Evolutionary conservation across 2,113 vertebrate species (phyloP).

Genomic region (Dermatemys mawii): DNA sequence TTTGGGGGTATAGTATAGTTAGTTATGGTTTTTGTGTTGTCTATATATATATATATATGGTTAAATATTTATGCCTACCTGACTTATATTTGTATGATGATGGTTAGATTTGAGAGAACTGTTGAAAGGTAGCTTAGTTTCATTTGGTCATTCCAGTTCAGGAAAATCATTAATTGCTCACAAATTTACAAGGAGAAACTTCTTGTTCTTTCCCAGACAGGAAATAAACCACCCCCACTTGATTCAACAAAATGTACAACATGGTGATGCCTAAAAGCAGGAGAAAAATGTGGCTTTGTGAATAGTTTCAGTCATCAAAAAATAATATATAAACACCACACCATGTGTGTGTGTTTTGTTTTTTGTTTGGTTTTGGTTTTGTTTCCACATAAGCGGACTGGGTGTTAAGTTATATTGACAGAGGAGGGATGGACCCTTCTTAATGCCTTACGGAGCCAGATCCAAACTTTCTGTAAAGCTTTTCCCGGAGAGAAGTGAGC

Average conservation of each 20-base stretch:
- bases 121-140: background rate
- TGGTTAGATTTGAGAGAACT: constrained; percentile 17
- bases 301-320: background rate
- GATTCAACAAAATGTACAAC: background rate
- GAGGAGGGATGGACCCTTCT: rapidly evolving
- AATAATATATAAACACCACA: background rate
- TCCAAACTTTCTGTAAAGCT: background rate
- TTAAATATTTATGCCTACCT: constrained; percentile 43
- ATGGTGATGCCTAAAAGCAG: background rate
- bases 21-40: background rate
- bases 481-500: background rate
- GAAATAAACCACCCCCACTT: constrained; percentile 19
- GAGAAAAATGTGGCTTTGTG: background rate
- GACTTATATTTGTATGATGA: background rate
- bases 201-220: constrained; percentile 64
- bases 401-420: background rate
- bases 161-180: constrained; percentile 51
- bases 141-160: constrained; percentile 28
- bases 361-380: background rate
- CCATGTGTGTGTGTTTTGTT: background rate
- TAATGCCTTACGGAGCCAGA: too few species aligned
- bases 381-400: background rate
- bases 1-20: background rate
- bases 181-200: constrained; percentile 46
- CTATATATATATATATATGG: constrained; percentile 35